Evolutionary conservation across 2,797 vertebrate species (phyloP).

Genomic region (Oreortyx pictus): DNA sequence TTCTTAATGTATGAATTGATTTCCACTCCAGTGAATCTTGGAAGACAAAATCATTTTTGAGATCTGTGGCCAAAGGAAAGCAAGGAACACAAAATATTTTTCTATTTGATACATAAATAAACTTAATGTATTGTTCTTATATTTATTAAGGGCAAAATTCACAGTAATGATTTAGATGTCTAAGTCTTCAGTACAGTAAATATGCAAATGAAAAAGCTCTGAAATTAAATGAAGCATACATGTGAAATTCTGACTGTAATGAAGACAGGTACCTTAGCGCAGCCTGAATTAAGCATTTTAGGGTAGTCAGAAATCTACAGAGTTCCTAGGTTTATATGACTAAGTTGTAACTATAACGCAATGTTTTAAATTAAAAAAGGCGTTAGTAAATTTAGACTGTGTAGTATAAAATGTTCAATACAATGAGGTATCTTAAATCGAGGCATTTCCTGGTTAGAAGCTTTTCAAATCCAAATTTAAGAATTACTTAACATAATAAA

Average conservation of each 20-base stretch:
- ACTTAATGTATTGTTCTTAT: fast-evolving
- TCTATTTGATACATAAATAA: not conserved
- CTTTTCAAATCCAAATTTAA: not conserved
- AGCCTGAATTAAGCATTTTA: not conserved
- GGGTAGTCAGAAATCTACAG: not conserved
- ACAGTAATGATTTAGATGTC: not conserved
- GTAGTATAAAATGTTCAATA: not conserved
- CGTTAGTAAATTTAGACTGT: not conserved
- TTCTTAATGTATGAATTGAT: not conserved
- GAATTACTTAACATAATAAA: not conserved
- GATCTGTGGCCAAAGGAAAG: not conserved
- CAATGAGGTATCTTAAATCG: not conserved
- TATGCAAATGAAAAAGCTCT: not conserved
- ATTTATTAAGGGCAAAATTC: not conserved
- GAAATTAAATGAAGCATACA: not conserved
- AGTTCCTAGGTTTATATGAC: not conserved
- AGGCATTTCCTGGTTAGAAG: not conserved
- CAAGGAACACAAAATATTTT: not conserved
- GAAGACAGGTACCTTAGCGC: not conserved
- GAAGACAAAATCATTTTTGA: not conserved
- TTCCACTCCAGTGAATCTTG: not conserved
- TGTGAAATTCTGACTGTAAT: not conserved
- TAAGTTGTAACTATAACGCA: not conserved
- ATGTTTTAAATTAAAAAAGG: not conserved
- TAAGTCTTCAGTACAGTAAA: not conserved